Evolutionary conservation across 2,888 invertebrate genomes (phyloP), one percentile per base, ranked within the genome.

Genomic region (Leuctra nigra): DNA sequence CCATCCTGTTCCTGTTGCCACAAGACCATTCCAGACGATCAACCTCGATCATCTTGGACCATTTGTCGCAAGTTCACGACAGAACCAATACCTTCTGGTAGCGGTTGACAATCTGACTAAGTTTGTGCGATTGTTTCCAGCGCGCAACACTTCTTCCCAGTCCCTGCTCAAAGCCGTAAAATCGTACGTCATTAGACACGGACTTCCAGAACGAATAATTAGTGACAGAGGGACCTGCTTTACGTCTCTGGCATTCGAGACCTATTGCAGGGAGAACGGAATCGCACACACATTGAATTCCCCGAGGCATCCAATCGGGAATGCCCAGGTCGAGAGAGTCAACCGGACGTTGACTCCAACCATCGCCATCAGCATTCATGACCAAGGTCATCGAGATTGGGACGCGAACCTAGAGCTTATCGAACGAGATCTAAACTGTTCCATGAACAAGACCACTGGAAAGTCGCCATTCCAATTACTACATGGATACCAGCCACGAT

Each of bases 41-140:
- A 72, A 73, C 57, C 50, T 73, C 0, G 73, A 74, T 61, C 72
- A 73, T 59, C 54, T 73, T 2, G 71, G 72, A 1, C 72, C 71
- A 4, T 73, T 72, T 58, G 63, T 65, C 6, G 66, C 61, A 14
- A 68, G 65, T 36, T 63, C 57, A 6, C 61, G 53, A 0, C 65
- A 65, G n/a, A 71, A 72, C 54, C 59, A 59, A 2, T 62, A 71
- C 36, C 47, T 72, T n/a, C 55, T 73, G 13, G 67, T 64, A 1
- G 56, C 66, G 2, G 65, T 73, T 0, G 71, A 72, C 53, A 68
- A 63, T 0, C 71, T 72, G 41, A 70, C 68, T 0, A 71, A 71
- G 55, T 70, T 65, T 59, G 58, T 66, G 1, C 62, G 69, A 25
- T 53, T 70, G 3, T 66, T 64, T 16, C 18, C 41, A 18, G 41